These are phyloP conservation scores for Andricus quercusramuli DNA, from an alignment of 2,888 invertebrate species.

Conservation along the genomic window DNA sequence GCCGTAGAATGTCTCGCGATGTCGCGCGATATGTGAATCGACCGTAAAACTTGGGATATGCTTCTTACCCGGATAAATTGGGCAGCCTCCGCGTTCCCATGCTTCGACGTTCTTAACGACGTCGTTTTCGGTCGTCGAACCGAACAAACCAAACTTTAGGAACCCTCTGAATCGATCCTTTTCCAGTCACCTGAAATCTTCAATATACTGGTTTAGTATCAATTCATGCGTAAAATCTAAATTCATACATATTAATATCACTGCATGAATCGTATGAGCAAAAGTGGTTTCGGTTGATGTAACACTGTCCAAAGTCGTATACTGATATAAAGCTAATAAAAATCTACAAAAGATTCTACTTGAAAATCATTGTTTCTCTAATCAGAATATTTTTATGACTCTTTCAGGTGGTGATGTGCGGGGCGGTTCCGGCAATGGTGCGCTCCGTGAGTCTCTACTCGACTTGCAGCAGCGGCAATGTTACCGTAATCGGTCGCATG, in stretches of 20 bases:
- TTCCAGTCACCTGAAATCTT: conserved; percentile 8
- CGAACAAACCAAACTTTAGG: conserved; percentile 39
- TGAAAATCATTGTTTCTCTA: neutral
- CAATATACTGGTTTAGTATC: conserved; percentile 14
- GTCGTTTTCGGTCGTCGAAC: conserved; percentile 63
- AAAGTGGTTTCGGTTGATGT: neutral
- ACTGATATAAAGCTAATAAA: neutral
- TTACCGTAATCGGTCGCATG: conserved; percentile 84
- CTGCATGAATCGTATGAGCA: neutral
- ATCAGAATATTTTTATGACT: neutral
- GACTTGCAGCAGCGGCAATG: conserved; percentile 84
- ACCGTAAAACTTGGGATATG: conserved; percentile 64
- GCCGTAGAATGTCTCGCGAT: conserved; percentile 59
- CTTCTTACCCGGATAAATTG: conserved; percentile 43
- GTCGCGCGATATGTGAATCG: conserved; percentile 64
- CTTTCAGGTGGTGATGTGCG: conserved; percentile 86
- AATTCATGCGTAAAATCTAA: neutral
- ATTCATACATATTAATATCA: conserved; percentile 10
- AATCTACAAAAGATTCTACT: no score
- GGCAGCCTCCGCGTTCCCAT: conserved; percentile 1
- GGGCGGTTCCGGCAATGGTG: conserved; percentile 86
- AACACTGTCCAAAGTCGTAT: neutral
- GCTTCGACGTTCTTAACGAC: conserved; percentile 58
- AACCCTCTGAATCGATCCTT: conserved; percentile 18
- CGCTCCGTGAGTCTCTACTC: conserved; percentile 86